Conservation (phyloP, 1,140 invertebrate genomes). For the Littorina saxatilis region DNA sequence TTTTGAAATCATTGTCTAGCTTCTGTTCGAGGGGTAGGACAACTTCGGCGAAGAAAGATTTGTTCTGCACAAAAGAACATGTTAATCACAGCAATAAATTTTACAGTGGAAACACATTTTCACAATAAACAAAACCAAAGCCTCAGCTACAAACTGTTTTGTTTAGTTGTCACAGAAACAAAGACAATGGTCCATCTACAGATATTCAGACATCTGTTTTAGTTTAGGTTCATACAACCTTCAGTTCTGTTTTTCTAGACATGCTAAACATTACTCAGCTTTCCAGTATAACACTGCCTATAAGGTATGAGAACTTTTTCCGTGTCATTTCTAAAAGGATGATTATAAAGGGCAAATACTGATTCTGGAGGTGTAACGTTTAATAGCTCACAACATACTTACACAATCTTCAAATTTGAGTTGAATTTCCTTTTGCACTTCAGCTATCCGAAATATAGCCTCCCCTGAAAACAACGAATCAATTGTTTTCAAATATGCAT, state of each 20-base stretch:
- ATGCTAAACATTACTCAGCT: no score
- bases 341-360: no score
- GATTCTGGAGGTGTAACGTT: no score
- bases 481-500: no score
- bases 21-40: conserved; percentile 68
- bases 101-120: not conserved
- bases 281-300: no score
- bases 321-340: no score
- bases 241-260: no score
- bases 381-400: no score
- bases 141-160: not conserved
- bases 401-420: conserved; percentile 66
- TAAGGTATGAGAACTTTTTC: no score
- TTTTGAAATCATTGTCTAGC: conserved; percentile 68
- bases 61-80: conserved; percentile 62
- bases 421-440: conserved; percentile 66
- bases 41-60: conserved; percentile 64
- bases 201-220: no score
- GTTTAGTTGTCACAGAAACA: not conserved
- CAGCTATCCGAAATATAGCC: conserved; percentile 64
- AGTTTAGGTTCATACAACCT: no score
- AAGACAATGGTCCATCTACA: no score
- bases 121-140: not conserved
- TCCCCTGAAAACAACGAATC: conserved; percentile 69
- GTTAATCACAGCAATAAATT: not conserved